Evolutionary conservation across 1,140 invertebrate species (phyloP), one percentile per base, ranked within the genome.

Genomic region (Venustaconcha ellipsiformis): DNA sequence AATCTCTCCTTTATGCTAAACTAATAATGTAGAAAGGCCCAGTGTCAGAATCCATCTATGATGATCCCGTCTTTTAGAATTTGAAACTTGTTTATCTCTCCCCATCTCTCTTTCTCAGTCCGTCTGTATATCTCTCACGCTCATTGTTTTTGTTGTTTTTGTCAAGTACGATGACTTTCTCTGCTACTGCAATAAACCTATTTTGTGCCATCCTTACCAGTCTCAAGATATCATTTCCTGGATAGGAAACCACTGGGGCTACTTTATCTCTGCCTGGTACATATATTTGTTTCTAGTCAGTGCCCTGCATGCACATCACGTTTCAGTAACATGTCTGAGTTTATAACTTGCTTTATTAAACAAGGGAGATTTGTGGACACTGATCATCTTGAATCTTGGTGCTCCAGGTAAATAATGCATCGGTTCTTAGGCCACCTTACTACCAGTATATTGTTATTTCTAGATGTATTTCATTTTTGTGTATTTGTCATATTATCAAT

Each of bases 371-470:
- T 77, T 74, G 48, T 77, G 70, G 72, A 65, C 65, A 63, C 72
- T 76, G 15, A 80, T 74, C 30, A 78, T 80, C 30, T 64, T 78
- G 74, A 80, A 78, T 70, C 74, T 80, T 30, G 76, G 71, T 67
- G 81, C 71, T 67, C 73, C 77, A 58, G 77, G 56, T 76, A 78
- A 23, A 72, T 74, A 14, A 58, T n/a, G 20, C 74, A 76, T 58
- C 74, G 14, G 23, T 30, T 58, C 37, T 74, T 71, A 17, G 66
- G 78, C 86, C 87, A 81, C 67, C 59, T 37, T 37, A 37, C 37
- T 8, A 8, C 65, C 14, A 90, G 64, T 37, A 82, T 91, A 89
- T 77, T 89, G 89, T 76, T 91, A 90, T 23, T 88, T 89, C 74
- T 90, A 86, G 11, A n/a, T n/a, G n/a, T 90, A 90, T 65, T 84